These are phyloP conservation scores for Lasioglossum villosulum DNA, from an alignment of 2,888 invertebrate species.

Conservation along the genomic window DNA sequence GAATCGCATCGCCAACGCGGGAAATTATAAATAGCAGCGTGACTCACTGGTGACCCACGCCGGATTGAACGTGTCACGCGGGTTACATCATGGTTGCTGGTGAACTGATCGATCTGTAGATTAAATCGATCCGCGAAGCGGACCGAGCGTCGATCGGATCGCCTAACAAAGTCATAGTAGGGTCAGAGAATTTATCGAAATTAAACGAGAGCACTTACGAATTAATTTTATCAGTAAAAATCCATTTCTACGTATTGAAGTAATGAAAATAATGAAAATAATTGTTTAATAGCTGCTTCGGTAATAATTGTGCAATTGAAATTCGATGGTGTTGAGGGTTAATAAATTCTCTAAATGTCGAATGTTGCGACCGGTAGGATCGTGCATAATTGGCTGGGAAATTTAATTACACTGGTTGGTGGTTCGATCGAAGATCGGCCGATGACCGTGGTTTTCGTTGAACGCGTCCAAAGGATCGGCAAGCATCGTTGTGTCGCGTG, in stretches of 20 bases:
- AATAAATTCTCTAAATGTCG: neutral
- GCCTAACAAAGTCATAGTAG: neutral
- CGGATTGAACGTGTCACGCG: conserved; percentile 26
- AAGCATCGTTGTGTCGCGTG: conserved; percentile 36
- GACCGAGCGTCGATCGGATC: neutral
- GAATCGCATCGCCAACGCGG: conserved; percentile 1
- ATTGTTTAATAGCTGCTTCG: neutral
- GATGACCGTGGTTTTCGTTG: neutral
- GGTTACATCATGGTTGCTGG: conserved; percentile 15
- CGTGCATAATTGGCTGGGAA: neutral
- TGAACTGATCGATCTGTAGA: neutral
- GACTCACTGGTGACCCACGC: conserved; percentile 18
- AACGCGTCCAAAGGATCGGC: conserved; percentile 1
- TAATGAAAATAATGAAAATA: neutral
- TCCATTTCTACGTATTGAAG: neutral
- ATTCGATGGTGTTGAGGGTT: neutral
- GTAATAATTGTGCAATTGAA: neutral
- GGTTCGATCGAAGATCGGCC: conserved; percentile 28
- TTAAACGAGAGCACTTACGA: neutral
- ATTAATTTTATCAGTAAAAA: neutral
- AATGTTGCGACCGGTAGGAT: neutral
- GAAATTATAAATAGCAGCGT: conserved; percentile 27
- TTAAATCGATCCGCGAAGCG: conserved; percentile 5
- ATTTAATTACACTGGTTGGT: conserved; percentile 27
- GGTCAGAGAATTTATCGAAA: neutral